Evolutionary conservation across 2,797 vertebrate species (phyloP), one percentile per base, ranked within the genome.

Genomic region (Brachymystax lenok): DNA sequence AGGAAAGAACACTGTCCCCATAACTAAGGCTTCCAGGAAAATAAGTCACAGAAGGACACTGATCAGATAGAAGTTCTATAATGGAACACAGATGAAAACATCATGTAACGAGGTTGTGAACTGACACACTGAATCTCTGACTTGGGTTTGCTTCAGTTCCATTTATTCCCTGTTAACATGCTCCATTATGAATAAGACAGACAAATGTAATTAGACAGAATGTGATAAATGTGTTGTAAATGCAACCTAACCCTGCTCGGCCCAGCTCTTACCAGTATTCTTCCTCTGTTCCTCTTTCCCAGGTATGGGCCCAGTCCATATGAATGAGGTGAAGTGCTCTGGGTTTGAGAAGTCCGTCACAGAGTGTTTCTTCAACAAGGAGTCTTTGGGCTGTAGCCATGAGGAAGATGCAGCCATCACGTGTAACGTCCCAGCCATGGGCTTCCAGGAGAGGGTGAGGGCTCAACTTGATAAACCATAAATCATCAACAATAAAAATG

Each of bases 231-330:
- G 40, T 13, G 40, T 46, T 46, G 40, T 46, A 12, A 46, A 46
- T 46, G 40, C 40, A 46, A 46, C 40, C 59, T 12, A 24, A 63
- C n/a, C 59, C 40, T 46, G 12, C 40, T 46, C 3, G 10, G 12
- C 17, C 6, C 3, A 27, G 59, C 24, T 63, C 24, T 24, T 63
- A 46, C 40, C 40, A 63, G 1, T 24, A 21, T 63, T 24, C 3
- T 24, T 61, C 21, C 10, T 2, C 59, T 63, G 59, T 63, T 63
- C 21, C 12, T 12, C 10, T 24, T 82, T 71, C 10, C 4, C 82
- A 97, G 96, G 96, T 27, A 98, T 99, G 90, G 98, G 98, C 0
- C 95, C 96, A 0, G 97, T 99, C 74, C 97, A 99, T 50, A 96
- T 99, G 85, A 99, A 97, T 0, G 96, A 99, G 72, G 95, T 99